phyloP scores from a whole-genome alignment of 1,140 invertebrate species.

The Heliconius melpomene region DNA sequence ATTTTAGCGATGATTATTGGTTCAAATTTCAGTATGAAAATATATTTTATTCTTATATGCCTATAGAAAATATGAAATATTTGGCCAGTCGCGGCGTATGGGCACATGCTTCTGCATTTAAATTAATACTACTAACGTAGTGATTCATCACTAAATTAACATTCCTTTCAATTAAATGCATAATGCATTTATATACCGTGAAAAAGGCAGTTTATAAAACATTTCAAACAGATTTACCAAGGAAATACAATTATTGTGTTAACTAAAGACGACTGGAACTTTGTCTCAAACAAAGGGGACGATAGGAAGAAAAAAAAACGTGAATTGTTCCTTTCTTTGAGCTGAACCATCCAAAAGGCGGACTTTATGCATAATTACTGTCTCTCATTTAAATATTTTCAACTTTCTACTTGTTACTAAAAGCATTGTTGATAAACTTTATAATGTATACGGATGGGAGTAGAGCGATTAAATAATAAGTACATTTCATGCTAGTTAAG shows the following conservation, averaged over 20 bases:
- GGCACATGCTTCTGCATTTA: no score
- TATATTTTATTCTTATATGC: no score
- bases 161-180: no score
- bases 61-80: no score
- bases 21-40: no score
- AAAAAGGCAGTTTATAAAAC: background rate
- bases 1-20: no score
- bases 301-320: background rate
- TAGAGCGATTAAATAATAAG: slow-evolving; percentile 21
- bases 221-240: background rate
- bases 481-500: slow-evolving; percentile 7
- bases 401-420: slow-evolving; percentile 45
- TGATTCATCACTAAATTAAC: no score
- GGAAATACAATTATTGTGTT: slow-evolving; percentile 13
- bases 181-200: background rate
- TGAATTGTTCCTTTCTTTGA: background rate
- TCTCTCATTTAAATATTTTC: slow-evolving; percentile 56
- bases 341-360: slow-evolving; percentile 28
- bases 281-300: background rate
- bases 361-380: slow-evolving; percentile 56
- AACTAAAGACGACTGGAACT: slow-evolving; percentile 7
- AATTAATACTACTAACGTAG: no score
- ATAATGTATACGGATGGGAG: slow-evolving; percentile 28
- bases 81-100: no score
- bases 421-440: slow-evolving; percentile 40